These are phyloP conservation scores for Macrostomum lignano DNA, from an alignment of 1,140 invertebrate genomes.

Conservation along the genomic window DNA sequence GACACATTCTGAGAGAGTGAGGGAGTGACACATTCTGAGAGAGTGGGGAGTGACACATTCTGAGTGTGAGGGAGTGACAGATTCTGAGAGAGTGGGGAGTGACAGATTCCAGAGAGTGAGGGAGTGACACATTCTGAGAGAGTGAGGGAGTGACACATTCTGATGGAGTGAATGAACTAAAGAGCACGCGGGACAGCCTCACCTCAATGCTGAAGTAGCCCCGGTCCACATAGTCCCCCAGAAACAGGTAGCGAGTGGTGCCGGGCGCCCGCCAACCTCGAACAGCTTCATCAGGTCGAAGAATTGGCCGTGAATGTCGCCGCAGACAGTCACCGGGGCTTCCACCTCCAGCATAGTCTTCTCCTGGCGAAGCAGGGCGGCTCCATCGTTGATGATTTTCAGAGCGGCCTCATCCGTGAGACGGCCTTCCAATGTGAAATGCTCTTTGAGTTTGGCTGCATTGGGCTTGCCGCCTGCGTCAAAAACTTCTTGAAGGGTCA, in stretches of 20 bases:
- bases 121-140: too few relatives aligned
- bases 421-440: constrained; percentile 87
- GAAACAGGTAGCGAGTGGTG: constrained; percentile 2
- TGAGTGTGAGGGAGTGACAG: too few relatives aligned
- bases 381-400: constrained; percentile 86
- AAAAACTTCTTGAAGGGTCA: constrained; percentile 80
- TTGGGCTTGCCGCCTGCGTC: constrained; percentile 37
- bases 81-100: too few relatives aligned
- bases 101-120: too few relatives aligned
- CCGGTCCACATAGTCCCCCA: constrained; percentile 7
- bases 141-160: too few relatives aligned
- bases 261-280: constrained; percentile 1
- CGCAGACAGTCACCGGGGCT: constrained; percentile 60
- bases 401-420: constrained; percentile 88
- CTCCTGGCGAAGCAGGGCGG: constrained; percentile 68
- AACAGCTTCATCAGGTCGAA: constrained; percentile 6
- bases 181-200: too few relatives aligned
- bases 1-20: too few relatives aligned
- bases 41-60: too few relatives aligned
- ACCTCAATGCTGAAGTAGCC: constrained; percentile 6
- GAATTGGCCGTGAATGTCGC: constrained; percentile 8
- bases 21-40: too few relatives aligned
- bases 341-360: constrained; percentile 99
- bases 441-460: constrained; percentile 47
- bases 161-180: too few relatives aligned